Base-by-base conservation (phyloP, 2,797 vertebrate genomes). In the Holocentrus rufus region DNA sequence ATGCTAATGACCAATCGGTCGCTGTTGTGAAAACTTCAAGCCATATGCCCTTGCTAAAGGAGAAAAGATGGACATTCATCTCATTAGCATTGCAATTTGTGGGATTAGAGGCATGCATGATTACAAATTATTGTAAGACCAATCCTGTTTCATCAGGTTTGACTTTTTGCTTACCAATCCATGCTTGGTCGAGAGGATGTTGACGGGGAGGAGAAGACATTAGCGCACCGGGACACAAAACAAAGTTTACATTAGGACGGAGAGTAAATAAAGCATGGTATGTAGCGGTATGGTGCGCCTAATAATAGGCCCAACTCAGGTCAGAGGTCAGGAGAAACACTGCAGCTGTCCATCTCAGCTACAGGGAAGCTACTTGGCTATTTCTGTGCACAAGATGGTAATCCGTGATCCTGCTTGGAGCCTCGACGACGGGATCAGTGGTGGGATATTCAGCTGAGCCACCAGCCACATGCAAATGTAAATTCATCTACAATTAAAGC, bases 21-120 rank as follows among this genome's bases (percentile, higher is more conserved):
- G 79, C 72, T 82, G 81, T 70, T 86, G 90, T 69, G 89, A 80
- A 83, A 87, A 80, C 80, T 88, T 86, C 70, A 76, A 84, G 76
- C 80, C 80, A 66, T 53, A 76, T 84, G 85, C 84, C 89, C 82
- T 87, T 70, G 87, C 77, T 83, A 77, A 80, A 87, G 79, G 77
- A 91, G 81, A 85, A 69, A 71, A 85, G 86, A 85, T 62, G 85
- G 87, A 88, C 85, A 86, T 82, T 82, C 81, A 76, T 79, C 78
- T 86, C 90, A 92, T 92, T 92, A 91, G 89, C 85, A 74, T 73
- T 87, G 86, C 84, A 89, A 92, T 92, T 84, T 88, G 81, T 79
- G 85, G 89, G 86, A 91, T 94, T 90, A 93, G 89, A 81, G 69
- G 82, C 93, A 94, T 94, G 94, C 92, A 86, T 93, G 91, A 93